Percentiles rank a stretch among this genome's conserved stretches.
These are phyloP conservation scores for Nemopilema nomurai DNA, from an alignment of 30 jellyfish, hydroid and myxozoan genomes.

Conservation along the genomic window DNA sequence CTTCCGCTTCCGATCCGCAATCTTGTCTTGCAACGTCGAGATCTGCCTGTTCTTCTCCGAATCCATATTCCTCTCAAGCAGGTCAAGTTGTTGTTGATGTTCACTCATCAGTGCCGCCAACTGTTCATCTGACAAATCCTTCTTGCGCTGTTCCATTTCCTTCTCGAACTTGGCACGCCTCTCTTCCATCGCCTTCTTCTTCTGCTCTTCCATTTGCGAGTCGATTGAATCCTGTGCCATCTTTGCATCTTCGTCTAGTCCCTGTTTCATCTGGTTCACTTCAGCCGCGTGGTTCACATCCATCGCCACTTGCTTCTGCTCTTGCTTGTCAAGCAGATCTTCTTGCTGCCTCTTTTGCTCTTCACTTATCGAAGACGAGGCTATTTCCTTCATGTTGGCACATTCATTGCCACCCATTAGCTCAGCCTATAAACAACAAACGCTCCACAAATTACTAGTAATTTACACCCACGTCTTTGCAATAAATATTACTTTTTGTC, in stretches of 20 bases:
- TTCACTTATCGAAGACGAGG: conserved; percentile 41
- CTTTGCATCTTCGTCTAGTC: conserved; percentile 55
- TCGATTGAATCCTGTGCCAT: conserved; percentile 64
- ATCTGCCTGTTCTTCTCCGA: conserved; percentile 86
- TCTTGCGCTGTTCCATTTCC: conserved; percentile 69
- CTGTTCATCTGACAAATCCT: conserved; percentile 83
- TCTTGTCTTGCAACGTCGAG: conserved; percentile 75
- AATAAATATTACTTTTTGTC: too few species aligned
- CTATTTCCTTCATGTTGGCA: conserved; percentile 47
- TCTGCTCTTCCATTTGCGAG: conserved; percentile 81
- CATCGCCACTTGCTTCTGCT: conserved; percentile 61
- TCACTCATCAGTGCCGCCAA: conserved; percentile 69
- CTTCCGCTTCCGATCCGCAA: conserved; percentile 78
- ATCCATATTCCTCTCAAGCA: conserved; percentile 85
- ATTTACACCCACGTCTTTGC: too few species aligned
- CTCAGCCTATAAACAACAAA: conserved; percentile 42
- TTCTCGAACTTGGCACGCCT: conserved; percentile 69
- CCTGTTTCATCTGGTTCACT: conserved; percentile 60
- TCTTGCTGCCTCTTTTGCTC: conserved; percentile 68
- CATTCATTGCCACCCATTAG: conserved; percentile 66
- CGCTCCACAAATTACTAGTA: too few species aligned
- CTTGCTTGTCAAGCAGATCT: conserved; percentile 58
- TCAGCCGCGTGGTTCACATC: conserved; percentile 60
- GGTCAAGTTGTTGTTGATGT: conserved; percentile 79
- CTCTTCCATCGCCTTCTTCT: conserved; percentile 78